Conservation (phyloP, 2,113 vertebrate species). For the Panthera leo region DNA sequence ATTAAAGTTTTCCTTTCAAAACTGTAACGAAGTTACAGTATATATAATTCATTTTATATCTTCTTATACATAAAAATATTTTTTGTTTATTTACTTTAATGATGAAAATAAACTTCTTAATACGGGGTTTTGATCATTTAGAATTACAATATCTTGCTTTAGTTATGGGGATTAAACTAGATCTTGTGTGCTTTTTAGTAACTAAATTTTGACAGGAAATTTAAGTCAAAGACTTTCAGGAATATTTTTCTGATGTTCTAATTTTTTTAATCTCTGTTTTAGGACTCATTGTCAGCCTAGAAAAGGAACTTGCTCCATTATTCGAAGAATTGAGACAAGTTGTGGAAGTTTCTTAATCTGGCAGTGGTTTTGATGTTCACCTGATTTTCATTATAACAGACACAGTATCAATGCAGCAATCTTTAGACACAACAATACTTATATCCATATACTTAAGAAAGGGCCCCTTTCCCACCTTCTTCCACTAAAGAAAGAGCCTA, state of each 20-base stretch:
- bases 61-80: background rate
- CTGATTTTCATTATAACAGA: conserved; percentile 22
- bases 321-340: conserved; percentile 96
- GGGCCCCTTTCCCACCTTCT: conserved; percentile 62
- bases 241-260: background rate
- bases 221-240: background rate
- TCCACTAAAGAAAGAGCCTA: conserved; percentile 79
- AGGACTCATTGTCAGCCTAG: conserved; percentile 97
- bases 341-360: conserved; percentile 92
- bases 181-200: background rate
- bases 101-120: background rate
- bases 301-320: conserved; percentile 95
- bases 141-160: conserved; percentile 21
- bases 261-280: conserved; percentile 64
- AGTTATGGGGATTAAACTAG: background rate
- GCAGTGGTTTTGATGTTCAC: background rate
- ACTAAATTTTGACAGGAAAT: conserved; percentile 5
- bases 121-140: background rate
- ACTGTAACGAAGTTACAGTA: background rate
- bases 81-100: background rate
- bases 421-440: conserved; percentile 67
- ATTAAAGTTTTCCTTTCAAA: conserved; percentile 20
- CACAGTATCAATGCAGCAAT: conserved; percentile 65
- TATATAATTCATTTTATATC: background rate
- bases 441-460: conserved; percentile 17